These are phyloP conservation scores for Cryptocephalus primarius DNA, from an alignment of 2,888 invertebrate genomes.

Conservation along the genomic window DNA sequence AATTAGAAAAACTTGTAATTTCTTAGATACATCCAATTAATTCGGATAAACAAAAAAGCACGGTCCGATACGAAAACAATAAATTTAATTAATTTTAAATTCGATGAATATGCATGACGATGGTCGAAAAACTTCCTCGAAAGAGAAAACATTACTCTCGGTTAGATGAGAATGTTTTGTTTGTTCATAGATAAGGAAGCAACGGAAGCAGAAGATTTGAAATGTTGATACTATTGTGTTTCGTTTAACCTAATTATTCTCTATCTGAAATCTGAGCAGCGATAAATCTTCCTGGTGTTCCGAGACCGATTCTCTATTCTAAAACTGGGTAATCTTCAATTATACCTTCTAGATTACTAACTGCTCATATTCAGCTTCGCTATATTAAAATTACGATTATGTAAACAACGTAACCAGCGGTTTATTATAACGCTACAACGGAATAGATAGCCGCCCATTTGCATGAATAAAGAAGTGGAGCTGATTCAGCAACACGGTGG, in stretches of 20 bases:
- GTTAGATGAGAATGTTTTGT: slow-evolving; percentile 6
- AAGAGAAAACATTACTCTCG: slow-evolving; percentile 2
- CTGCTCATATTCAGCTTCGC: too few relatives aligned
- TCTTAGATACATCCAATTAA: too few relatives aligned
- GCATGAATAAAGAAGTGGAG: too few relatives aligned
- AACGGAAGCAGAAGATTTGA: slow-evolving; percentile 16
- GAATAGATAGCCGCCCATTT: too few relatives aligned
- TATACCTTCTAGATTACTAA: too few relatives aligned
- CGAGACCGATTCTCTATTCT: too few relatives aligned
- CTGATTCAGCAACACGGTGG: too few relatives aligned
- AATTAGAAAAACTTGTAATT: too few relatives aligned
- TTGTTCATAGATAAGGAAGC: slow-evolving; percentile 9
- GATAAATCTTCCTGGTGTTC: slow-evolving; percentile 1
- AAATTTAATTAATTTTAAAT: slow-evolving; percentile 7
- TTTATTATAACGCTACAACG: too few relatives aligned
- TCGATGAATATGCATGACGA: slow-evolving; percentile 8
- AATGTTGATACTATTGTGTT: slow-evolving; percentile 15
- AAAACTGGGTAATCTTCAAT: too few relatives aligned
- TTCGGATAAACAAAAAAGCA: background rate
- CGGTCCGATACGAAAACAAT: background rate
- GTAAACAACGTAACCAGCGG: too few relatives aligned
- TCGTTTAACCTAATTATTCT: slow-evolving; percentile 13
- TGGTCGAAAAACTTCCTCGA: slow-evolving; percentile 6
- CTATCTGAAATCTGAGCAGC: slow-evolving; percentile 13
- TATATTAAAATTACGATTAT: too few relatives aligned